Evolutionary conservation across 2,888 invertebrate genomes (phyloP), one percentile per base, ranked within the genome.

Genomic region (Pristionchus entomophagus): DNA sequence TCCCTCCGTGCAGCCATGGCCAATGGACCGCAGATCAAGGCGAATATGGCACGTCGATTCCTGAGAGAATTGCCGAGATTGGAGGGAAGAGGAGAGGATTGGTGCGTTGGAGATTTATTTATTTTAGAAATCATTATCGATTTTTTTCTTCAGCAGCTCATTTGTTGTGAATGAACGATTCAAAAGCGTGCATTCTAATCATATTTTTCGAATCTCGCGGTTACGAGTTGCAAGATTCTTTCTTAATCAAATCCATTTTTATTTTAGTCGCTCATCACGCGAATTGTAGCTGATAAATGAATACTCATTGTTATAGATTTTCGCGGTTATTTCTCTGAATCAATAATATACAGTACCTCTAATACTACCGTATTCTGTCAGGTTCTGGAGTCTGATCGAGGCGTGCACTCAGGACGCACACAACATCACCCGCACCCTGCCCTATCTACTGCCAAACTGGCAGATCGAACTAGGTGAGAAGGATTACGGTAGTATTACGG

Each of bases 351-450:
- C n/a, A n/a, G n/a, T n/a, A n/a, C n/a, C n/a, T n/a, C n/a, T n/a
- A n/a, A n/a, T n/a, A n/a, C 14, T 45, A 45, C 14, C 8, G 14
- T 45, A 6, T 45, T 14, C 5, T 56, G 4, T n/a, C 32, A 83
- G 83, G 83, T 83, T 59, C 45, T 83, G 59, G 59, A 26, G 17
- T 19, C 32, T 83, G 26, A 56, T 83, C 29, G 62, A 59, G 2
- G 59, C 83, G 29, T 62, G 62, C 45, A 12, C 83, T 8, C 32
- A 51, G 29, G 83, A 83, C 29, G 62, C 26, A 17, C 29, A 83
- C 35, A 83, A 83, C 45, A 29, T 14, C 45, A 22, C 5, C 3
- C 3, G 17, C 10, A 83, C 83, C 2, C 45, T 83, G 17, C 17
- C 1, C 22, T 83, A 45, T 22, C 45, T 83, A 6, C 35, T 41